Evolutionary conservation across 2,113 vertebrate genomes (phyloP).

Genomic region (Triplophysa rosa): DNA sequence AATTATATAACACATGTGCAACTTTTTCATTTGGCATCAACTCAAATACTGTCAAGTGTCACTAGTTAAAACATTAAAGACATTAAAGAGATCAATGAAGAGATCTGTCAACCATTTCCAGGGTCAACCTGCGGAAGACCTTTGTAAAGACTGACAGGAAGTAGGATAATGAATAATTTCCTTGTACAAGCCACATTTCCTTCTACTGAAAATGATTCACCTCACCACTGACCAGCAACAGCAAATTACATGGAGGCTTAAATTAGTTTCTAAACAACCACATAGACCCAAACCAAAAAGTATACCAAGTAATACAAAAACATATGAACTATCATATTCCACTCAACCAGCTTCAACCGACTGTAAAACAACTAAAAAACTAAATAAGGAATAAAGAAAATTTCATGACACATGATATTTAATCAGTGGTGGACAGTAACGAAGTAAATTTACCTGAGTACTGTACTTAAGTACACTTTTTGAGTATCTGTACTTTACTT

Average conservation of each 20-base stretch:
- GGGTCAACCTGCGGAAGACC: not conserved
- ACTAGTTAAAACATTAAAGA: not conserved
- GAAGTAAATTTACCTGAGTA: no score
- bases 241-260: not conserved
- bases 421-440: no score
- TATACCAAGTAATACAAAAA: not conserved
- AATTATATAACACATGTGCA: not conserved
- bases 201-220: slow-evolving; percentile 1
- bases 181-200: slow-evolving; percentile 1
- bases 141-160: slow-evolving; percentile 29
- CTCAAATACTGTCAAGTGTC: not conserved
- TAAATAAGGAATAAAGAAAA: no score
- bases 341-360: no score
- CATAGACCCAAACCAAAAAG: not conserved
- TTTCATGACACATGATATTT: no score
- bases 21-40: not conserved
- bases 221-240: not conserved
- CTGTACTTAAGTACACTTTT: no score
- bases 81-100: not conserved
- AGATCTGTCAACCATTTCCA: not conserved
- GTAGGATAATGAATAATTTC: slow-evolving; percentile 20
- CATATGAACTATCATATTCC: no score
- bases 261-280: not conserved
- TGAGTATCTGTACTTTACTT: no score
- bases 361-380: no score